Evolutionary conservation across 53 echinoderm and acorn worm genomes (phyloP).

Genomic region (Holothuria leucospilota): DNA sequence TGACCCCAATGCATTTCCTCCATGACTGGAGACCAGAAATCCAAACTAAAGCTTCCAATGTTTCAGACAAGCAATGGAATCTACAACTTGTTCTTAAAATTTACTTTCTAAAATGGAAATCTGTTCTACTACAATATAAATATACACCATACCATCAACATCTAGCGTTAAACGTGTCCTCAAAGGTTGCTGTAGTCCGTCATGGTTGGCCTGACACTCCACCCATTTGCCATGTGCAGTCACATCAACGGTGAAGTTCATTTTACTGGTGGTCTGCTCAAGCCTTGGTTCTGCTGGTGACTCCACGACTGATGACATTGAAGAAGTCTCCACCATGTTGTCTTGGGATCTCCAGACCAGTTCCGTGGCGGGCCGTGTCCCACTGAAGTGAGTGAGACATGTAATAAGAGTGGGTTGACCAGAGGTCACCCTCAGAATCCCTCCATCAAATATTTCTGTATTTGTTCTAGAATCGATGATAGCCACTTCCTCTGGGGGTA

Average conservation of each 20-base stretch:
- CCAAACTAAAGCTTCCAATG: no score
- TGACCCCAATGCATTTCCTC: no score
- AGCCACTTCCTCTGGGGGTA: slow-evolving; percentile 31
- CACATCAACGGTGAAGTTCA: slow-evolving; percentile 21
- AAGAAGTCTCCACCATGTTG: background rate
- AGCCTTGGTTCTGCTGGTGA: slow-evolving; percentile 10
- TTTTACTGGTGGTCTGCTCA: slow-evolving; percentile 16
- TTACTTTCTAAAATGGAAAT: no score
- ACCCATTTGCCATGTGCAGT: slow-evolving; percentile 34
- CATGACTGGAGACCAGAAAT: no score
- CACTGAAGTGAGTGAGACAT: slow-evolving; percentile 41
- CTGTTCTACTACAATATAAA: background rate
- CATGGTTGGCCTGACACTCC: slow-evolving; percentile 45
- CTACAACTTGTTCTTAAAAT: no score
- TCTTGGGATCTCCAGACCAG: slow-evolving; percentile 18
- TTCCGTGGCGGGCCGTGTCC: slow-evolving; percentile 34
- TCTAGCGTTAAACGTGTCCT: slow-evolving; percentile 29
- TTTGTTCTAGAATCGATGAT: slow-evolving; percentile 33
- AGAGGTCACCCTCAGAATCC: slow-evolving; percentile 15
- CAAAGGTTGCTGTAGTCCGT: slow-evolving; percentile 1
- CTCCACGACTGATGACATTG: background rate
- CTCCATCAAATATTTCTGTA: slow-evolving; percentile 6
- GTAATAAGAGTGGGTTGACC: slow-evolving; percentile 12
- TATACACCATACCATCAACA: slow-evolving; percentile 11
- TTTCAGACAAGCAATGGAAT: no score